phyloP scores from a whole-genome alignment of 2,113 vertebrate genomes.

The Pollachius pollachius region DNA sequence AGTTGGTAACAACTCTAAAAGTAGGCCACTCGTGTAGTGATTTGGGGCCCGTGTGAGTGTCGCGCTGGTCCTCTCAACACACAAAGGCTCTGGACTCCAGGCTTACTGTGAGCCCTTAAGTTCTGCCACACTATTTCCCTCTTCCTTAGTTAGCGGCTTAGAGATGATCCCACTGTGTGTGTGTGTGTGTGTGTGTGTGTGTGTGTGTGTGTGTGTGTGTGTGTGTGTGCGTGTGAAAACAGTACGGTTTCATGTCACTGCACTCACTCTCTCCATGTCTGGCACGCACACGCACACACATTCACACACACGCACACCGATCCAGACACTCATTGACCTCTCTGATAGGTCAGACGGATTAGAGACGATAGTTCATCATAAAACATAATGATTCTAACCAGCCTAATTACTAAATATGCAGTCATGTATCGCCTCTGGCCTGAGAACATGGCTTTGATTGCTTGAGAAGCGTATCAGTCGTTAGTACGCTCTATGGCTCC shows the following conservation, averaged over 20 bases:
- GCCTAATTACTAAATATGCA: too few species aligned
- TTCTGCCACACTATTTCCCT: not conserved
- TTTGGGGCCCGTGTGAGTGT: not conserved
- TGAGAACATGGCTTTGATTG: too few species aligned
- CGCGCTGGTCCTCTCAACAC: not conserved
- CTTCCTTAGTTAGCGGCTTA: not conserved
- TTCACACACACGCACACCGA: not conserved
- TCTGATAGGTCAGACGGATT: too few species aligned
- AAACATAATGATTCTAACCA: too few species aligned
- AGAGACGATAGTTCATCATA: too few species aligned
- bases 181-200: slow-evolving; percentile 2
- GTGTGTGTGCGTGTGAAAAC: not conserved
- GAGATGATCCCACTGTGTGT: slow-evolving; percentile 14
- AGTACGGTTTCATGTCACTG: too few species aligned
- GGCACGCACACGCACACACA: not conserved
- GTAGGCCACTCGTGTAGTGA: not conserved
- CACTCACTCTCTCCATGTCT: too few species aligned
- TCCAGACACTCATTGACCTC: not conserved
- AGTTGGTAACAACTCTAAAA: not conserved
- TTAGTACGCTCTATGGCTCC: too few species aligned
- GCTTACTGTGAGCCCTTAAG: not conserved
- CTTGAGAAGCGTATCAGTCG: too few species aligned
- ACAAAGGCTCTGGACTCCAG: not conserved
- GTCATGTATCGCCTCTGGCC: too few species aligned
- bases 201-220: slow-evolving; percentile 1